Conservation (phyloP, 2,888 invertebrate species). For the Cheilosia variabilis region DNA sequence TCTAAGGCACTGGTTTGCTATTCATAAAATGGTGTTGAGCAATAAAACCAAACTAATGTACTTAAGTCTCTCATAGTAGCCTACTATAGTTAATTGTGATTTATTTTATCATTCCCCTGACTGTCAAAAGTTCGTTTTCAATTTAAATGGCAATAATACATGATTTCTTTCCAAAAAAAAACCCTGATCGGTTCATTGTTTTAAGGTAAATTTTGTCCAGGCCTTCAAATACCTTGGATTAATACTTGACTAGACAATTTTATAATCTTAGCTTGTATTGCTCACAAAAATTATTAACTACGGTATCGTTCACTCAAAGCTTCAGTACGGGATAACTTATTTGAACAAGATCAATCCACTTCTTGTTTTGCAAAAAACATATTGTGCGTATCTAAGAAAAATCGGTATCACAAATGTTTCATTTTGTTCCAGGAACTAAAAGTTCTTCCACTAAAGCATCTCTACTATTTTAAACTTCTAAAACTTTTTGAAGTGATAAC, state of each 20-base stretch:
- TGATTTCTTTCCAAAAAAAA: background rate
- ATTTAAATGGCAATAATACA: background rate
- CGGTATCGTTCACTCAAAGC: background rate
- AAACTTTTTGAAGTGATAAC: slow-evolving; percentile 21
- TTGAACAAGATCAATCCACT: background rate
- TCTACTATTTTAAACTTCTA: slow-evolving; percentile 15
- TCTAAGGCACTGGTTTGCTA: slow-evolving; percentile 15
- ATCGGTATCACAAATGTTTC: slow-evolving; percentile 1
- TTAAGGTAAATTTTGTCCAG: slow-evolving; percentile 7
- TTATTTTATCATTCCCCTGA: background rate
- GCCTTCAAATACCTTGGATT: slow-evolving; percentile 13
- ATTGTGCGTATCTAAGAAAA: background rate
- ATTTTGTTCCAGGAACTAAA: slow-evolving; percentile 8
- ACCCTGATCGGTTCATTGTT: background rate
- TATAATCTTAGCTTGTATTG: slow-evolving; percentile 20
- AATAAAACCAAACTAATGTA: slow-evolving; percentile 20
- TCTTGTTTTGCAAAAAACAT: background rate
- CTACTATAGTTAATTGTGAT: background rate
- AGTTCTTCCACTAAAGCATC: slow-evolving; percentile 4
- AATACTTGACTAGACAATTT: slow-evolving; percentile 23
- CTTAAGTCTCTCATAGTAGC: background rate
- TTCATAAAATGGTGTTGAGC: slow-evolving; percentile 17
- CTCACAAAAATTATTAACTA: slow-evolving; percentile 9
- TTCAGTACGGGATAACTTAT: background rate
- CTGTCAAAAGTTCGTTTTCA: background rate